These are phyloP conservation scores for Acrobasis suavella DNA, from an alignment of 2,888 invertebrate species.

Conservation along the genomic window DNA sequence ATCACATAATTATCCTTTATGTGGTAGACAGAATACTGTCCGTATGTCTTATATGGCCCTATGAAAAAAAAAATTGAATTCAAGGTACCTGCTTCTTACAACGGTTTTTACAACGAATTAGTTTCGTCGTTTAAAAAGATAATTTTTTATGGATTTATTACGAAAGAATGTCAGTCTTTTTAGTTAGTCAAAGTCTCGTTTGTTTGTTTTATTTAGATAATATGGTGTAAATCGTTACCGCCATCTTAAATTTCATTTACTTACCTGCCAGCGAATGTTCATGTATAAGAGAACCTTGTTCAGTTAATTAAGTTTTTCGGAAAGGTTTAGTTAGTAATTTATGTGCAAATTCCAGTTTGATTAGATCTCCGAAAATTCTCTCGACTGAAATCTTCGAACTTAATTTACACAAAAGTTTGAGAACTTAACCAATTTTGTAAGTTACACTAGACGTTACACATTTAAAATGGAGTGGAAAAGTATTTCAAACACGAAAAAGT, in stretches of 20 bases:
- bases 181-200: not conserved
- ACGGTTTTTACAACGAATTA: no score
- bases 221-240: not conserved
- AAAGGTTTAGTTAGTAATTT: not conserved
- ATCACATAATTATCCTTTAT: no score
- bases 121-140: no score
- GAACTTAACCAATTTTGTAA: constrained; percentile 5
- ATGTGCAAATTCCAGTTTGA: constrained; percentile 5
- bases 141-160: no score
- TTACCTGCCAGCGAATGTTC: not conserved
- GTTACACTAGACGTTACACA: constrained; percentile 9
- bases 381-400: constrained; percentile 2
- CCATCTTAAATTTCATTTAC: not conserved
- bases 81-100: no score
- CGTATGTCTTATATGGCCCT: no score
- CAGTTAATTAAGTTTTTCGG: constrained; percentile 1
- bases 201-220: not conserved
- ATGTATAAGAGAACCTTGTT: not conserved
- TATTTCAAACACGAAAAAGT: constrained; percentile 8
- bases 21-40: no score
- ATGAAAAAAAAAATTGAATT: no score
- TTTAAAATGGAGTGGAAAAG: constrained; percentile 4
- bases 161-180: no score
- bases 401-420: constrained; percentile 9
- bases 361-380: not conserved